Conservation (phyloP, 2,113 vertebrate species). For the Leiothrix lutea region DNA sequence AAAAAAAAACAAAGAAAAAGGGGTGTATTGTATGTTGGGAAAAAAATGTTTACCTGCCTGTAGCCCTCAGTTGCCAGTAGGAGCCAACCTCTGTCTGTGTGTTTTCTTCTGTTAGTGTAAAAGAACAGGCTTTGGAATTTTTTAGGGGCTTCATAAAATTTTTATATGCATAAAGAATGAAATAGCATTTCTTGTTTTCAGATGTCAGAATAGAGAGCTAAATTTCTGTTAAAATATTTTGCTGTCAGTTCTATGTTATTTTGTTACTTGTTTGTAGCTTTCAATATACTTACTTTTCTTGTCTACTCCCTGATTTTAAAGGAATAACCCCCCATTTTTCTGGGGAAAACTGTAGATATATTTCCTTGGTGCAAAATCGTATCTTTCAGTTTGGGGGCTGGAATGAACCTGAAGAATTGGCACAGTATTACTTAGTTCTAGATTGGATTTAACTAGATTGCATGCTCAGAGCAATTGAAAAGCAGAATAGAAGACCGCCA, state of each 20-base stretch:
- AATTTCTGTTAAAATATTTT: background rate
- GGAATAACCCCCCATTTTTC: background rate
- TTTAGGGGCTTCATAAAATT: background rate
- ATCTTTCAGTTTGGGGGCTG: background rate
- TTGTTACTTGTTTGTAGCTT: background rate
- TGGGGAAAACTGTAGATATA: background rate
- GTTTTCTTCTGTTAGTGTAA: background rate
- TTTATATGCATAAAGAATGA: background rate
- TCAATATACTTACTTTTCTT: background rate
- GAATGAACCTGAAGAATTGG: background rate
- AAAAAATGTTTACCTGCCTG: background rate
- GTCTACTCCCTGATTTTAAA: background rate
- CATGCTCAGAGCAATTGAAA: background rate
- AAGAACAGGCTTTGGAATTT: background rate
- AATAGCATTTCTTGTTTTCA: background rate
- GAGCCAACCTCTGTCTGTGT: background rate
- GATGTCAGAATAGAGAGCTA: background rate
- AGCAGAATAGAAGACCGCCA: background rate
- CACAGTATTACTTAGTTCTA: background rate
- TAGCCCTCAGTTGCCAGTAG: background rate
- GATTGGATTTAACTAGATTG: background rate
- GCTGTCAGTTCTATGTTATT: background rate
- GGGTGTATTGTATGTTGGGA: fast-evolving
- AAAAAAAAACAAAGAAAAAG: background rate
- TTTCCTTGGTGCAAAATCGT: background rate